These are phyloP conservation scores for Xenopus petersii DNA, from an alignment of 2,797 vertebrate genomes.

Conservation along the genomic window DNA sequence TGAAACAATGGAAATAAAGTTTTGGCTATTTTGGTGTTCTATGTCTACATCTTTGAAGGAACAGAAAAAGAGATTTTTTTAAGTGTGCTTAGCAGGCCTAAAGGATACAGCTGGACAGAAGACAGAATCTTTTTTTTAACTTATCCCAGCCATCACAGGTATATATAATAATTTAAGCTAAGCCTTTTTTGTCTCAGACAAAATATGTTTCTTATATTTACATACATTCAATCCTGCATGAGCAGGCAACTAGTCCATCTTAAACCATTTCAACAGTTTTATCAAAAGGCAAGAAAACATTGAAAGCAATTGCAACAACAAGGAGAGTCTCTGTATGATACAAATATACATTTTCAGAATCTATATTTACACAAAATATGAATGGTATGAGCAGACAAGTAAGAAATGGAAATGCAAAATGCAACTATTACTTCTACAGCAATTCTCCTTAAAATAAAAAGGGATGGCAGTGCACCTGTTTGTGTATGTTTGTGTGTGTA, in stretches of 20 bases:
- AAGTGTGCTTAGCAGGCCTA: constrained; percentile 57
- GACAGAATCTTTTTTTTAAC: constrained; percentile 31
- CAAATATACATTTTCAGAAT: constrained; percentile 73
- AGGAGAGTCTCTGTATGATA: constrained; percentile 65
- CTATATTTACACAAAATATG: constrained; percentile 61
- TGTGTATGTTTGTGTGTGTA: too few species aligned
- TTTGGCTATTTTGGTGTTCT: constrained; percentile 61
- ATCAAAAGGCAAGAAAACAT: constrained; percentile 66
- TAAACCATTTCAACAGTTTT: constrained; percentile 62
- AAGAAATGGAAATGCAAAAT: constrained; percentile 54
- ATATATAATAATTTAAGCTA: not conserved
- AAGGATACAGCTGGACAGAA: constrained; percentile 61
- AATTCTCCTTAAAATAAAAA: not conserved
- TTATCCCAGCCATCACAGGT: constrained; percentile 49
- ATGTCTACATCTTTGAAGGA: constrained; percentile 61
- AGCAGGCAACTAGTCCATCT: constrained; percentile 60
- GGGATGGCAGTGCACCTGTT: not conserved
- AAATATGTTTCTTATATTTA: constrained; percentile 65
- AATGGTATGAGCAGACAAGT: constrained; percentile 50
- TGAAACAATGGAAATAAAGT: constrained; percentile 66
- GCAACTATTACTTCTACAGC: constrained; percentile 22
- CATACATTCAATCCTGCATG: constrained; percentile 74
- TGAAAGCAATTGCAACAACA: constrained; percentile 66
- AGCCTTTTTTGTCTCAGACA: constrained; percentile 19
- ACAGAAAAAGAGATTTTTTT: constrained; percentile 59